Conservation (phyloP, 1,140 invertebrate species). For the Aphelinus certus region DNA sequence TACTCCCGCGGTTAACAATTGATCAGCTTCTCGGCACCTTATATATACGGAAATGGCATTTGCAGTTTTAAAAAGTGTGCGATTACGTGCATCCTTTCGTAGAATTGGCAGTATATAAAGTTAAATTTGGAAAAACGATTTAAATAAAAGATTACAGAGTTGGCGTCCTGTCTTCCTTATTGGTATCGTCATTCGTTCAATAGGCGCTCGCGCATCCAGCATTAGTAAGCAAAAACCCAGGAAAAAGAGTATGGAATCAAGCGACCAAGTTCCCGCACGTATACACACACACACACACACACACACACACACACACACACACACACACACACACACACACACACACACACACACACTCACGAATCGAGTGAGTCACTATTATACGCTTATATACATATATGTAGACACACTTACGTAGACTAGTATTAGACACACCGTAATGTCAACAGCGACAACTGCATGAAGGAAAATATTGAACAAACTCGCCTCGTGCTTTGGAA, state of each 20-base stretch:
- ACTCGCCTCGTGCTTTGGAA: neutral
- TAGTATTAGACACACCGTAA: neutral
- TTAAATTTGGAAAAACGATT: too few species aligned
- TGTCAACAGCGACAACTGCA: constrained; percentile 18
- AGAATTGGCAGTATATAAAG: too few species aligned
- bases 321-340: too few species aligned
- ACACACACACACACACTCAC: neutral
- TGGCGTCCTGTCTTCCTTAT: neutral
- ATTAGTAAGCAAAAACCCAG: neutral
- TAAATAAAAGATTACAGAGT: too few species aligned
- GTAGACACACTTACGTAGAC: neutral
- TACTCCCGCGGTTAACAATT: neutral
- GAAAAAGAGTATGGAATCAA: neutral
- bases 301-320: too few species aligned
- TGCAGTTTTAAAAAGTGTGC: too few species aligned
- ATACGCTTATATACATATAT: neutral
- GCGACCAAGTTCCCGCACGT: too few species aligned
- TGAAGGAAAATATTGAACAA: constrained; percentile 8
- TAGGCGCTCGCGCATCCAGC: neutral
- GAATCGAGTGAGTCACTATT: constrained; percentile 13
- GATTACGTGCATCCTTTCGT: too few species aligned
- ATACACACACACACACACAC: too few species aligned
- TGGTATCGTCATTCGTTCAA: neutral
- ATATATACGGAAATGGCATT: too few species aligned
- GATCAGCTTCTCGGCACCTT: too few species aligned